phyloP scores from a whole-genome alignment of 2,797 vertebrate species.

The Mycteria americana region DNA sequence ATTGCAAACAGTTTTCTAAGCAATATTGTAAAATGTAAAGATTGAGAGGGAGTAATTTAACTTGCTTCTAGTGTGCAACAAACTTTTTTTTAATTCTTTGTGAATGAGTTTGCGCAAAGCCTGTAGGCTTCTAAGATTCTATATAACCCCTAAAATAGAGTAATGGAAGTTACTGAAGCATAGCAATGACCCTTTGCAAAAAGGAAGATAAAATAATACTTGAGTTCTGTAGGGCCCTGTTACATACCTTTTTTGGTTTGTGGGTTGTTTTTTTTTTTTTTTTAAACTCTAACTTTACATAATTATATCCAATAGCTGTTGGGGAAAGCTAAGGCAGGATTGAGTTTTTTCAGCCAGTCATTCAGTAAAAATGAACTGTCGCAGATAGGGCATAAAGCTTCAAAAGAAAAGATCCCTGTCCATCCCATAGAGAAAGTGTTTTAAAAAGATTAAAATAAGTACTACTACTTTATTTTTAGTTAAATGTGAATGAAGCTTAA shows the following conservation, averaged over 20 bases:
- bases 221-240: not conserved
- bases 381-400: not conserved
- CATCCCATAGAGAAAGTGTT: not conserved
- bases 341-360: not conserved
- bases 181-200: not conserved
- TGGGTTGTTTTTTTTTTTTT: too few species aligned
- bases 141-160: not conserved
- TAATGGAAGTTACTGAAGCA: not conserved
- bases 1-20: not conserved
- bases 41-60: not conserved
- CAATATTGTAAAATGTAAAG: not conserved
- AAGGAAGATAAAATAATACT: not conserved
- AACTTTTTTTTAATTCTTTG: not conserved
- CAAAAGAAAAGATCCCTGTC: not conserved
- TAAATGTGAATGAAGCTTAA: not conserved
- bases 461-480: not conserved
- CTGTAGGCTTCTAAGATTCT: not conserved
- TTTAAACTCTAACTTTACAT: too few species aligned
- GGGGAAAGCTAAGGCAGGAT: not conserved
- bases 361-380: not conserved
- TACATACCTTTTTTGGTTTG: accelerated
- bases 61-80: not conserved
- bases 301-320: not conserved
- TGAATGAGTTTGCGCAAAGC: not conserved
- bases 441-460: not conserved